These are phyloP conservation scores for Anolis sagrei DNA, from an alignment of 2,113 vertebrate genomes.

Conservation along the genomic window DNA sequence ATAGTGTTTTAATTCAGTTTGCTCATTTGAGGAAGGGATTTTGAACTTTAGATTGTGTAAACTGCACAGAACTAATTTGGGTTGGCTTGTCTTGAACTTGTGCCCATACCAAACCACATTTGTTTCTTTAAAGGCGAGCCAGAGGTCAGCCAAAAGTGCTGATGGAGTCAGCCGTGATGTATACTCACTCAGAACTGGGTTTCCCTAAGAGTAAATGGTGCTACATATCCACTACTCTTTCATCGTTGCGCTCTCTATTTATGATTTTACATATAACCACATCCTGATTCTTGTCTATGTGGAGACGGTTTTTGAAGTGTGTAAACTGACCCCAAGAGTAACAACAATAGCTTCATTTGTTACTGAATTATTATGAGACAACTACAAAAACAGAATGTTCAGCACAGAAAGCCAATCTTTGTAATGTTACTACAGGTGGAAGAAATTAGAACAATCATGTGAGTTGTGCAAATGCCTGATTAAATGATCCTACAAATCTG, in stretches of 20 bases:
- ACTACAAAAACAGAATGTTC: not conserved
- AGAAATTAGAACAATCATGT: not conserved
- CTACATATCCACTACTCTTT: not conserved
- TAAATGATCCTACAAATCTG: not conserved
- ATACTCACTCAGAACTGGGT: constrained; percentile 6
- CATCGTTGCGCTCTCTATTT: not conserved
- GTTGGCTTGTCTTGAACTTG: constrained; percentile 35
- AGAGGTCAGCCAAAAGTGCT: not conserved
- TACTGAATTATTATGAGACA: constrained; percentile 3
- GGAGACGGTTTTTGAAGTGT: not conserved
- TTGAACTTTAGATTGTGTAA: constrained; percentile 48
- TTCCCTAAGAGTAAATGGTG: not conserved
- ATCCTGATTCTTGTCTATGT: not conserved
- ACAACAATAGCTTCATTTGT: not conserved
- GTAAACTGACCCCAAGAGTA: not conserved
- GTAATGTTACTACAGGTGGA: not conserved
- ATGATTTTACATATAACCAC: not conserved
- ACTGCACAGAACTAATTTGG: constrained; percentile 26
- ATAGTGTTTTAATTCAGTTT: constrained; percentile 42
- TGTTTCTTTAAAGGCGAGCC: constrained; percentile 23
- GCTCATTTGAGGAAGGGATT: constrained; percentile 25
- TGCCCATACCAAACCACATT: constrained; percentile 33
- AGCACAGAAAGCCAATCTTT: not conserved
- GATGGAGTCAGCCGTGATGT: constrained; percentile 32
- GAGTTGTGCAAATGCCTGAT: not conserved